A percentile compares a stretch with the other conserved stretches of the same genome.
phyloP scores from a whole-genome alignment of 1,140 invertebrate species.

The Micrasema longulum region DNA sequence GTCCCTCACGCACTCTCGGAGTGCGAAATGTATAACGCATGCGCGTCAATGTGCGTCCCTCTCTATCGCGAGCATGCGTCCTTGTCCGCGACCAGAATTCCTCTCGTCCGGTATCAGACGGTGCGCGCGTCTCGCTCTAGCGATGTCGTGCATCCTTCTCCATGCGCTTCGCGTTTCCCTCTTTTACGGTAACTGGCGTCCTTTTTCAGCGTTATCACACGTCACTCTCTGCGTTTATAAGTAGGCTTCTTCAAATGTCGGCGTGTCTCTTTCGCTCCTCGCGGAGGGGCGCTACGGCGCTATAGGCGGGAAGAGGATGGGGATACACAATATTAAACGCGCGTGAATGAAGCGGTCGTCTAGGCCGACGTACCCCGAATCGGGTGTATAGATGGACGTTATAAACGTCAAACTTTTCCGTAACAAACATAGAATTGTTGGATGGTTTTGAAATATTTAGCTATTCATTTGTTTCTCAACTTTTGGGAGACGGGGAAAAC shows the following conservation, averaged over 20 bases:
- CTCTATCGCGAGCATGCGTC: conserved; percentile 14
- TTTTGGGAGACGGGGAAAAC: conserved; percentile 19
- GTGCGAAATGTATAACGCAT: conserved; percentile 43
- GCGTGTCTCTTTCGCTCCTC: conserved; percentile 6
- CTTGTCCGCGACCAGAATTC: conserved; percentile 21
- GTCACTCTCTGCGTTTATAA: conserved; percentile 11
- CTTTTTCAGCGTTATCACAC: conserved; percentile 35
- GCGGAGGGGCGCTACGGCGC: background rate
- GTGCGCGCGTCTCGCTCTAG: conserved; percentile 12
- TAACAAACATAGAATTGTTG: conserved; percentile 40
- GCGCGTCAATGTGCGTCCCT: conserved; percentile 40
- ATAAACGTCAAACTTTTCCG: conserved; percentile 42
- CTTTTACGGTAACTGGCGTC: conserved; percentile 8
- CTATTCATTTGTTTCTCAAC: conserved; percentile 37
- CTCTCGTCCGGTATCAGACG: conserved; percentile 4
- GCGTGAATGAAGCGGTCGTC: conserved; percentile 25
- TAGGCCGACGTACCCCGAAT: conserved; percentile 21
- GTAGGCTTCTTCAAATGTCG: background rate
- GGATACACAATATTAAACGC: background rate
- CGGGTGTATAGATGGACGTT: conserved; percentile 39
- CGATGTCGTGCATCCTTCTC: conserved; percentile 12
- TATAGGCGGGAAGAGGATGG: conserved; percentile 18
- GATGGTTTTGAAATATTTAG: conserved; percentile 41
- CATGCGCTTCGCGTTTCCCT: background rate
- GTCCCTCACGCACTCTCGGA: conserved; percentile 37